Evolutionary conservation across 2,113 vertebrate genomes (phyloP).

Genomic region (Neotoma lepida): DNA sequence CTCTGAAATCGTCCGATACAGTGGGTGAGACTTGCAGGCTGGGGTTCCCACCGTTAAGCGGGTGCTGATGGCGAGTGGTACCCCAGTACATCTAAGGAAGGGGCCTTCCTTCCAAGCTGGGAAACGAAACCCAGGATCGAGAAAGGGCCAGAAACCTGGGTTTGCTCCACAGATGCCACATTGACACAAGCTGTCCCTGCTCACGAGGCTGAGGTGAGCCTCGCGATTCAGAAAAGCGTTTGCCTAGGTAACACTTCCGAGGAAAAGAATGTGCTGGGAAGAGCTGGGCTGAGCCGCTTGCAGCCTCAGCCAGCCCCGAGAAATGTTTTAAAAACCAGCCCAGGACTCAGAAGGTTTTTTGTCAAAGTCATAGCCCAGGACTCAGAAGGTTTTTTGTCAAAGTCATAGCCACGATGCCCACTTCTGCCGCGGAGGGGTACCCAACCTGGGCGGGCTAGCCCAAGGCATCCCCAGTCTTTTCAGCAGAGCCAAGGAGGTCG

Average conservation of each 20-base stretch:
- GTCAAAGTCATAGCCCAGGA: conserved; percentile 44
- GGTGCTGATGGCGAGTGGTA: not conserved
- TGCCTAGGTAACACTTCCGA: conserved; percentile 34
- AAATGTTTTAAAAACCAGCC: conserved; percentile 24
- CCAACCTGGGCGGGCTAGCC: conserved; percentile 41
- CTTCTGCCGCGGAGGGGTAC: not conserved
- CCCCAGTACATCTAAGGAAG: not conserved
- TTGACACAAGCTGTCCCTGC: not conserved
- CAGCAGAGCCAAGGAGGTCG: not conserved
- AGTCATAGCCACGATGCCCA: not conserved
- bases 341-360: conserved; percentile 44
- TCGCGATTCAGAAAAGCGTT: conserved; percentile 12
- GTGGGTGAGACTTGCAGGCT: not conserved
- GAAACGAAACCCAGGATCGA: not conserved
- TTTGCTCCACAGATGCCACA: not conserved
- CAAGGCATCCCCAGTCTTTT: not conserved
- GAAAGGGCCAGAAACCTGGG: not conserved
- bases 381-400: conserved; percentile 52
- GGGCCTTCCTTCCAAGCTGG: not conserved
- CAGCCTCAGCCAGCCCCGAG: conserved; percentile 24
- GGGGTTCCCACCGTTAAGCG: not conserved
- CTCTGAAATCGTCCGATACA: not conserved
- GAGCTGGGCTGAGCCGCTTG: not conserved
- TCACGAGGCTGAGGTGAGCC: not conserved
- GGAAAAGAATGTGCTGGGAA: conserved; percentile 61